Evolutionary conservation across 2,888 invertebrate species (phyloP), one percentile per base, ranked within the genome.

Genomic region (Sipha maydis): DNA sequence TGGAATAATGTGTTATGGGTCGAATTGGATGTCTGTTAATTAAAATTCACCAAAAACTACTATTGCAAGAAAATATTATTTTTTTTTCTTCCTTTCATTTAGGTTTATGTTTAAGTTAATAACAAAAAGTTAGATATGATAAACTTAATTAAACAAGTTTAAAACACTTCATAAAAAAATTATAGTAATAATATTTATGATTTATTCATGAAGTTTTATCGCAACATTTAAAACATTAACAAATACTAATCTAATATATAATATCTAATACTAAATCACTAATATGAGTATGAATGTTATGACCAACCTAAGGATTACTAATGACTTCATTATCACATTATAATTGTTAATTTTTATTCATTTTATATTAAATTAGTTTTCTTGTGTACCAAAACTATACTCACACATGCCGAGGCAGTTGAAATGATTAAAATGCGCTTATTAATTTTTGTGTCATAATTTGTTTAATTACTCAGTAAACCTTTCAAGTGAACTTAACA

Each of bases 381-480:
- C 48, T 48, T 48, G 11, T 14, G 1, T 11, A 67, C n/a, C 28
- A 28, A 67, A n/a, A n/a, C 11, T n/a, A 67, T 11, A 28, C 11
- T n/a, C 67, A 67, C n/a, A 67, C 31, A 31, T 73, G 31, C 31
- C 1, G n/a, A 71, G 71, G 71, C 17, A 31, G 8, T 31, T 71
- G 3, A 71, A 71, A 71, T 31, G 17, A 71, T 71, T 71, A 11
- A 71, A 71, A 71, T 71, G 71, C 71, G 9, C 0, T 67, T n/a
- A 61, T 11, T 34, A 25, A 38, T 84, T 19, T 77, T 25, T n/a
- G 67, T 85, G 67, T 28, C 61, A 77, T 77, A 77, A 77, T 85
- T 85, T 85, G 67, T 77, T 85, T 85, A 85, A 85, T 85, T 19
- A 34, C n/a, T 25, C 85, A 78, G 34, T 54, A 85, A 71, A 85